phyloP scores from a whole-genome alignment of 1,140 invertebrate genomes.

The Panagrolaimus sp. region DNA sequence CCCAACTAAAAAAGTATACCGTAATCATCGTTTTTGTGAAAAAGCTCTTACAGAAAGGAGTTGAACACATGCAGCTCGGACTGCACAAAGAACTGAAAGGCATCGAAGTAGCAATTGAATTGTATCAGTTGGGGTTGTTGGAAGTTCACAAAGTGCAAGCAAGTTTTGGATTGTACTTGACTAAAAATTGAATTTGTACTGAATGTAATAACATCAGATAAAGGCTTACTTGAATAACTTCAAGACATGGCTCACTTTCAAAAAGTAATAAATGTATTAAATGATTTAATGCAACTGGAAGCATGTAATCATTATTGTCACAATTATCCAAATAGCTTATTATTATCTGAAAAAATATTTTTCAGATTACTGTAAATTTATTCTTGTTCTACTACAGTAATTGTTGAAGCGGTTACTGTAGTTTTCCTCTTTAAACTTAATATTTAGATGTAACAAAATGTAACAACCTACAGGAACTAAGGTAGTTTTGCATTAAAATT shows the following conservation, averaged over 20 bases:
- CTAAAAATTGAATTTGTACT: too few relatives aligned
- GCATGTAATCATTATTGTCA: constrained; percentile 10
- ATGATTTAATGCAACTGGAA: constrained; percentile 10
- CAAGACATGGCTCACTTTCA: constrained; percentile 7
- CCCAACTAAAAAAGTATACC: neutral
- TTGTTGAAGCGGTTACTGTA: too few relatives aligned
- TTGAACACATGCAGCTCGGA: constrained; percentile 7
- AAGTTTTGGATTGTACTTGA: constrained; percentile 4
- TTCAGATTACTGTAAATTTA: too few relatives aligned
- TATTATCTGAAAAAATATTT: neutral
- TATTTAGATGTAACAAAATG: too few relatives aligned
- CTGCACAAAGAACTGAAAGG: neutral
- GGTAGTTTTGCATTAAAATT: too few relatives aligned
- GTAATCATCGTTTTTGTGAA: neutral
- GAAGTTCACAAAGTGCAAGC: neutral
- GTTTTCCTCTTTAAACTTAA: too few relatives aligned
- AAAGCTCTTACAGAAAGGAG: neutral
- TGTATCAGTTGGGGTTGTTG: neutral
- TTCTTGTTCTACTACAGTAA: too few relatives aligned
- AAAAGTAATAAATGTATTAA: constrained; percentile 1
- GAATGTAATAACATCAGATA: too few relatives aligned
- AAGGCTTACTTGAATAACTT: neutral
- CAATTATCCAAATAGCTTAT: constrained; percentile 12
- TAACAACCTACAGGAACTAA: too few relatives aligned
- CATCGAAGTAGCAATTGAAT: neutral